Base-by-base conservation (phyloP, 2,888 invertebrate genomes). In the Netelia fuscicornis region DNA sequence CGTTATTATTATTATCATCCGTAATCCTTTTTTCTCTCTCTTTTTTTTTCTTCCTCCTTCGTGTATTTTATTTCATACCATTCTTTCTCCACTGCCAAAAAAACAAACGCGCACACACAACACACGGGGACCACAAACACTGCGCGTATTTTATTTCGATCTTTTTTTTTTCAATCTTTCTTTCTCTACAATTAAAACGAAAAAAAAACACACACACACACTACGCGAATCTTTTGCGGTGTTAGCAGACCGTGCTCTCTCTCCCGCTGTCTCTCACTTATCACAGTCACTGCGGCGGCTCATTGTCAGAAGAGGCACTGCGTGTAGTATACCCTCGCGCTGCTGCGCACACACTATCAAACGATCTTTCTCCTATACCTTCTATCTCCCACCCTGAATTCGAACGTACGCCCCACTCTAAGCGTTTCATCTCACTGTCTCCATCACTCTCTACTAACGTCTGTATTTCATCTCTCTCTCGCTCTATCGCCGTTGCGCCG, bases 221-320 rank as follows among this genome's bases (percentile, higher is more conserved):
- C 89, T 90, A 86, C 90, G 89, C 91, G 91, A 90, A 89, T 90
- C 91, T 91, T 92, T 90, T 91, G 86, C 84, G 85, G 84, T 83
- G 83, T 62, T 75, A 85, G 86, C 87, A 83, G 72, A 85, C 85
- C 86, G 86, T 82, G 81, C 81, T 84, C 86, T 86, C 85, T 81
- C 83, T 82, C 85, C 75, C 88, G 84, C 86, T 87, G 79, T 83
- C 83, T 82, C 90, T 92, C 91, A 92, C 91, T 92, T 92, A 92
- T 92, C 92, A 91, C 92, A 92, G 91, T 91, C 92, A 90, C 91
- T 89, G 90, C 90, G 87, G 91, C 91, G 89, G 91, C 91, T 91
- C 92, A 92, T 92, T 92, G 92, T 92, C 92, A 92, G 92, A 91
- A 91, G 87, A 86, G 85, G 84, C 87, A 86, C 86, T 84, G 74